These are phyloP conservation scores for Dendropsophus ebraccatus DNA, from an alignment of 2,113 vertebrate genomes.

Conservation along the genomic window DNA sequence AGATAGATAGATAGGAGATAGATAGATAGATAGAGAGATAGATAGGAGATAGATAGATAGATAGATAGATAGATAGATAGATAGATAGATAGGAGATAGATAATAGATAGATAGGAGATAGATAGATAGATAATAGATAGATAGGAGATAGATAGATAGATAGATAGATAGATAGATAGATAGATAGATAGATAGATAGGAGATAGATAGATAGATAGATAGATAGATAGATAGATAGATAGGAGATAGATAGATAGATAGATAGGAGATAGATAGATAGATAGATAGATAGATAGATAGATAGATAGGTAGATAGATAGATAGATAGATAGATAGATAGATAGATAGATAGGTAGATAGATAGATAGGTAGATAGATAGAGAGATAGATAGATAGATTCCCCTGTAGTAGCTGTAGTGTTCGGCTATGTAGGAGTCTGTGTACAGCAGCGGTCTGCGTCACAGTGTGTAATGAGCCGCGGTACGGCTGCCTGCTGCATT, in stretches of 20 bases:
- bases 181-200: not conserved
- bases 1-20: not conserved
- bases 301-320: not conserved
- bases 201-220: slow-evolving; percentile 3
- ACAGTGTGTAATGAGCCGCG: slow-evolving; percentile 35
- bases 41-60: not conserved
- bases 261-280: not conserved
- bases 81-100: not conserved
- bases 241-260: not conserved
- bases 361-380: not conserved
- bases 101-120: not conserved
- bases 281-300: slow-evolving; percentile 7
- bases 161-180: not conserved
- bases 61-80: not conserved
- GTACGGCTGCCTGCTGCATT: not conserved
- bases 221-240: not conserved
- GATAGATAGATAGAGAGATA: not conserved
- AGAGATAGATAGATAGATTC: not conserved
- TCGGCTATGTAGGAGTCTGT: not conserved
- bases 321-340: not conserved
- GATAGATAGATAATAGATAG: not conserved
- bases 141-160: not conserved
- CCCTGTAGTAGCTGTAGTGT: not conserved
- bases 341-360: not conserved
- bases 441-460: not conserved